These are phyloP conservation scores for Epizoanthus ramosus DNA, from an alignment of 92 coral and sea anemone genomes.

Conservation along the genomic window DNA sequence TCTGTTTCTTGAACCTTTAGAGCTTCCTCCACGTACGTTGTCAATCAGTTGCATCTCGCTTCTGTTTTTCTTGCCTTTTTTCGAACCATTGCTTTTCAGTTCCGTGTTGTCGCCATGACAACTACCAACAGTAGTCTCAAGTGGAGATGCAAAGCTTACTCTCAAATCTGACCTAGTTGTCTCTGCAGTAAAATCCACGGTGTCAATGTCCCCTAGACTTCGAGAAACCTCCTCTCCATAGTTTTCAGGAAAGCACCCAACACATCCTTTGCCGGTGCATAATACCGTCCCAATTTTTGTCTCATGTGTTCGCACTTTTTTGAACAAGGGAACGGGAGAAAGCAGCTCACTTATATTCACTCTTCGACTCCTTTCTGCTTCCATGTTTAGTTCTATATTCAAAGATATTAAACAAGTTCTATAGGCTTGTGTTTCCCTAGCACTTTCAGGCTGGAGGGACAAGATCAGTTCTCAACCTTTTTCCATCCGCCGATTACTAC, in stretches of 20 bases:
- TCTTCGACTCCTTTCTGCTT: neutral
- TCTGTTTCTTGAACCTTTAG: slow-evolving; percentile 12
- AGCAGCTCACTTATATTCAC: slow-evolving; percentile 43
- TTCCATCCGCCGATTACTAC: neutral
- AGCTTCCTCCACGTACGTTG: neutral
- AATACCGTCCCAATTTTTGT: slow-evolving; percentile 72
- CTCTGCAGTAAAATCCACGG: slow-evolving; percentile 53
- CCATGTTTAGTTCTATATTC: neutral
- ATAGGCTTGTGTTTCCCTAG: neutral
- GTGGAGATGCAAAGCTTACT: slow-evolving; percentile 55
- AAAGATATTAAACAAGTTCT: neutral
- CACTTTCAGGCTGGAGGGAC: neutral
- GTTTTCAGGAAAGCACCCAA: slow-evolving; percentile 70
- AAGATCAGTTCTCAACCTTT: no score
- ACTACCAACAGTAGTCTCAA: slow-evolving; percentile 47
- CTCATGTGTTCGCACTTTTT: slow-evolving; percentile 61
- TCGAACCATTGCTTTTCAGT: slow-evolving; percentile 5
- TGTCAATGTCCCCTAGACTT: slow-evolving; percentile 76
- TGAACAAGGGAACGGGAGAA: slow-evolving; percentile 67
- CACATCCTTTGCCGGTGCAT: slow-evolving; percentile 87
- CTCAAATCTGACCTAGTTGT: slow-evolving; percentile 39
- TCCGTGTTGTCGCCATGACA: slow-evolving; percentile 50
- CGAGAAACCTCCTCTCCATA: slow-evolving; percentile 51
- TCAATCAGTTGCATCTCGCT: slow-evolving; percentile 15
- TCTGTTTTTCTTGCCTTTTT: neutral